Conservation (phyloP, 2,888 invertebrate species). For the Apamea anceps region DNA sequence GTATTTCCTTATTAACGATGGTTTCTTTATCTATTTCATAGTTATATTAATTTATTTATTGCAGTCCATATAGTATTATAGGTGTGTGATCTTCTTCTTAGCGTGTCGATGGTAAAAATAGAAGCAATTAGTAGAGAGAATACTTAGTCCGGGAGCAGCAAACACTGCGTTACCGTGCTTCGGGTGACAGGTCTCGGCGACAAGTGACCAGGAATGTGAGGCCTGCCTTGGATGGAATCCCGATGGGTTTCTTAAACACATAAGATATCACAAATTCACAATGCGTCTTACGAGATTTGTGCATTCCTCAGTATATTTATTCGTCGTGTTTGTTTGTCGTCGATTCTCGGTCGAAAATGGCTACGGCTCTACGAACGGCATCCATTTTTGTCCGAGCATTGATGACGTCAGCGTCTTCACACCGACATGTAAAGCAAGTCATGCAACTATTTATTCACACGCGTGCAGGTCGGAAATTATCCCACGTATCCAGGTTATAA, state of each 20-base stretch:
- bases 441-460: not conserved
- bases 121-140: too few relatives aligned
- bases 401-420: not conserved
- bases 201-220: too few relatives aligned
- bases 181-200: too few relatives aligned
- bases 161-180: too few relatives aligned
- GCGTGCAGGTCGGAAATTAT: too few relatives aligned
- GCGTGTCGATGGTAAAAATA: too few relatives aligned
- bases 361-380: not conserved
- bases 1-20: not conserved
- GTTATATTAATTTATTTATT: not conserved
- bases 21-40: not conserved
- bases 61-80: not conserved
- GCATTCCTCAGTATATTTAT: not conserved
- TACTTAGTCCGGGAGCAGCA: too few relatives aligned
- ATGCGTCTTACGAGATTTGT: too few relatives aligned
- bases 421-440: not conserved
- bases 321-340: not conserved
- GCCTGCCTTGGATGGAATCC: too few relatives aligned
- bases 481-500: too few relatives aligned
- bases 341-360: not conserved
- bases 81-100: not conserved
- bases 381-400: constrained; percentile 1
- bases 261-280: too few relatives aligned
- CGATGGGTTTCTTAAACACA: too few relatives aligned